Base-by-base conservation (phyloP, 2,113 vertebrate species). In the Limanda limanda region DNA sequence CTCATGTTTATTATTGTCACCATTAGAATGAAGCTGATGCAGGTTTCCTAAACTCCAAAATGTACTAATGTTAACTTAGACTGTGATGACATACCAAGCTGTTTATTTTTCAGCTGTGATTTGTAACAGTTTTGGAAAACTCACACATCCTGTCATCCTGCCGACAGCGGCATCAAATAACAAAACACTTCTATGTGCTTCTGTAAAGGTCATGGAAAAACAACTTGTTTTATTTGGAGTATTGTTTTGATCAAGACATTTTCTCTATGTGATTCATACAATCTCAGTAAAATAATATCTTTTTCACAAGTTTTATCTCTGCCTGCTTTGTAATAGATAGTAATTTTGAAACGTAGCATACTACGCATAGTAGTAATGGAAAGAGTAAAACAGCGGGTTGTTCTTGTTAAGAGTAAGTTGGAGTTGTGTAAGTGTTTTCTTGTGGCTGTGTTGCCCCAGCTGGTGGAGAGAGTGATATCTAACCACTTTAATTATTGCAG, bases 371-470 rank as follows among this genome's bases (percentile, higher is more conserved):
- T 40, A 10, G 17, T 15, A 56, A 56, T 17, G 4, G 23, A 3
- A 7, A 42, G 47, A 67, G 27, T 14, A 40, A 56, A 68, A 70
- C 23, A 17, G 3, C 15, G 6, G 31, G 31, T 17, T 18, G 48
- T 51, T 51, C 48, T 51, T 27, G 11, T 47, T 69, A 7, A 27
- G 14, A 59, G n/a, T 9, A 2, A 55, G 35, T 61, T 8, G 6
- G 17, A 60, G 25, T 58, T 60, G 31, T 55, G 10, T 35, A 42
- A 78, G 25, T 56, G 61, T 73, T 37, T 76, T 17, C 13, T 76
- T 17, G 23, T 13, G 51, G 24, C 68, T 74, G 57, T 56, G 59
- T 60, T 68, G 25, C 65, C 1, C 31, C 71, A 74, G 58, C 63
- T 35, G n/a, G 13, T 51, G 60, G 4, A 71, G 27, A 27, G 66